Evolutionary conservation across 2,113 vertebrate genomes (phyloP).

Genomic region (Toxostoma redivivum): DNA sequence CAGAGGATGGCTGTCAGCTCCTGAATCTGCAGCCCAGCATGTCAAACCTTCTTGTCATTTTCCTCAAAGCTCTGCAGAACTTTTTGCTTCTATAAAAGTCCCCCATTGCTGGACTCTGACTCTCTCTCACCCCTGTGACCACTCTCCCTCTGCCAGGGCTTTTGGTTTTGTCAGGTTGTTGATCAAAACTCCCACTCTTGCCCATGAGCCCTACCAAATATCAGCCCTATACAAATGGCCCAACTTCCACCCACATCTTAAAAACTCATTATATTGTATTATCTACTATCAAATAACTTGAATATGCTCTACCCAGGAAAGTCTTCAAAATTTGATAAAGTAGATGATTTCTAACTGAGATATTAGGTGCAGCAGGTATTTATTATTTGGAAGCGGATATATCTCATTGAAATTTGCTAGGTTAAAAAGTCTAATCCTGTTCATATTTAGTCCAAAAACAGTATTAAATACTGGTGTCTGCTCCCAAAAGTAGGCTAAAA

Average conservation of each 20-base stretch:
- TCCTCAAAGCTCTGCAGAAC: not conserved
- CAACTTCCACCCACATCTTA: not conserved
- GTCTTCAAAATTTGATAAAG: not conserved
- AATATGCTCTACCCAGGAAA: not conserved
- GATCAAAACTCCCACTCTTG: not conserved
- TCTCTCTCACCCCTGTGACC: not conserved
- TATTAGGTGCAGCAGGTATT: not conserved
- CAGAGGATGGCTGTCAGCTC: not conserved
- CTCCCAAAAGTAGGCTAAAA: not conserved
- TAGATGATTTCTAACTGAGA: not conserved
- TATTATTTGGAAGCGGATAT: not conserved
- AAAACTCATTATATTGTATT: not conserved
- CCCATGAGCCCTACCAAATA: not conserved
- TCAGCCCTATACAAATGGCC: not conserved
- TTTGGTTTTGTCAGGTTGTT: not conserved
- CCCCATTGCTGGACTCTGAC: accelerated
- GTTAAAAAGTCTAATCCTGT: not conserved
- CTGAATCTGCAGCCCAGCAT: not conserved
- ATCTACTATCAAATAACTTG: not conserved
- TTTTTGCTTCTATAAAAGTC: not conserved
- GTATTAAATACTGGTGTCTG: not conserved
- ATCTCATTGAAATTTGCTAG: not conserved
- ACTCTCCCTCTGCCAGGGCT: not conserved
- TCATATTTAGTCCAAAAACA: not conserved
- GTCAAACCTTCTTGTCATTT: not conserved